Evolutionary conservation across 2,888 invertebrate genomes (phyloP).

Genomic region (Thyatira batis): DNA sequence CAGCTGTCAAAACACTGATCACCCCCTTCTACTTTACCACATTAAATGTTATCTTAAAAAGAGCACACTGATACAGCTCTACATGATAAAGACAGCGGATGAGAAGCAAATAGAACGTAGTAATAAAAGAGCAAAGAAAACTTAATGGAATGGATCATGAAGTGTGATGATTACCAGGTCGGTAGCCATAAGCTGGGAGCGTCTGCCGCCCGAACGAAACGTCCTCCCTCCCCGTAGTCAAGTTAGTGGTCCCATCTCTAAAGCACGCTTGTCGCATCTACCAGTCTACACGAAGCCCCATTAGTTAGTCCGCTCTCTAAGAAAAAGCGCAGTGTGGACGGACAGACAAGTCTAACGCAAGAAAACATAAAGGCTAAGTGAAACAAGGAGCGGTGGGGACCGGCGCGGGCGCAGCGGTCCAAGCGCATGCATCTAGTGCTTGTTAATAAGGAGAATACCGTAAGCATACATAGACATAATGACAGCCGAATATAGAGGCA

Average conservation of each 20-base stretch:
- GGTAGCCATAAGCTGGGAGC: slow-evolving; percentile 30
- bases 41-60: slow-evolving; percentile 29
- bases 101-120: slow-evolving; percentile 48
- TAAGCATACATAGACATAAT: slow-evolving; percentile 81
- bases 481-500: slow-evolving; percentile 80
- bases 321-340: slow-evolving; percentile 57
- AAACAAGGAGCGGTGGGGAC: slow-evolving; percentile 43
- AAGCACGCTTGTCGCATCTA: slow-evolving; percentile 7
- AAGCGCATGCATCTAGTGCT: slow-evolving; percentile 71
- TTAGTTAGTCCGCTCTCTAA: slow-evolving; percentile 17
- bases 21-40: slow-evolving; percentile 24
- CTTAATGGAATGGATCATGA: slow-evolving; percentile 41
- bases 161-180: slow-evolving; percentile 31
- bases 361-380: slow-evolving; percentile 28
- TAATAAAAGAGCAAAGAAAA: slow-evolving; percentile 39
- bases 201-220: slow-evolving; percentile 18
- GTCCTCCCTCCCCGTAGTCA: slow-evolving; percentile 23
- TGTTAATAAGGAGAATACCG: slow-evolving; percentile 64
- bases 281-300: slow-evolving; percentile 31
- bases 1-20: slow-evolving; percentile 48
- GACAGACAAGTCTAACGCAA: slow-evolving; percentile 59
- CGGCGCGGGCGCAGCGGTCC: slow-evolving; percentile 25
- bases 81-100: slow-evolving; percentile 49
- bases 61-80: slow-evolving; percentile 53
- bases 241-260: slow-evolving; percentile 10